Evolutionary conservation across 2,113 vertebrate genomes (phyloP).

Genomic region (Cynoglossus semilaevis): DNA sequence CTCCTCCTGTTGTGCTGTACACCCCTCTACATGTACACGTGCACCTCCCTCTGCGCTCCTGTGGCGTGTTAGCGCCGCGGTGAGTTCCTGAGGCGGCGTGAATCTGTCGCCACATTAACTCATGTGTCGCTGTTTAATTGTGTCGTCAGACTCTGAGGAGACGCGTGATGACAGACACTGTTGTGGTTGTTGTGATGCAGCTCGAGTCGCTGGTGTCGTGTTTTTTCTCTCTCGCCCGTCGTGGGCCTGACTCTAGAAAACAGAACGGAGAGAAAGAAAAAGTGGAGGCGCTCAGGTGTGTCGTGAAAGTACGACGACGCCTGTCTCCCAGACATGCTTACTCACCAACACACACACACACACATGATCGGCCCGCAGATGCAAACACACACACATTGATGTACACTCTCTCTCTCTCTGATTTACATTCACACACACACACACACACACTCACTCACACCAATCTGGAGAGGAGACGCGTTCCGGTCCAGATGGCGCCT

Average conservation of each 20-base stretch:
- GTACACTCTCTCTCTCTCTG: slow-evolving; percentile 39
- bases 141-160: slow-evolving; percentile 27
- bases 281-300: slow-evolving; percentile 71
- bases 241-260: slow-evolving; percentile 37
- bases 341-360: slow-evolving; percentile 38
- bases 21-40: slow-evolving; percentile 9
- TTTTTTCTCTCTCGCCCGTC: slow-evolving; percentile 59
- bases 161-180: slow-evolving; percentile 15
- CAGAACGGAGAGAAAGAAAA: slow-evolving; percentile 42
- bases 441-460: slow-evolving; percentile 44
- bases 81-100: slow-evolving; percentile 27
- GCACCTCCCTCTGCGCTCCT: slow-evolving; percentile 32
- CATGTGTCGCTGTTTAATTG: slow-evolving; percentile 38
- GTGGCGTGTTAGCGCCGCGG: slow-evolving; percentile 16
- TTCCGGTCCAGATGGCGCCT: slow-evolving; percentile 80
- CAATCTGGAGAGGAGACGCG: slow-evolving; percentile 74
- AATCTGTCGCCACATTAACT: slow-evolving; percentile 20
- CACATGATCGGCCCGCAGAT: slow-evolving; percentile 37
- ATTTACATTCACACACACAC: slow-evolving; percentile 60
- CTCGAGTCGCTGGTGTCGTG: too few relatives aligned
- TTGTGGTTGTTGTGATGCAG: background rate
- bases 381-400: slow-evolving; percentile 23
- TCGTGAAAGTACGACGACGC: slow-evolving; percentile 50
- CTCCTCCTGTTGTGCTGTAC: slow-evolving; percentile 10
- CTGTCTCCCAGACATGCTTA: slow-evolving; percentile 64